Conservation (phyloP, 2,113 vertebrate species). For the Nycticorax nycticorax region DNA sequence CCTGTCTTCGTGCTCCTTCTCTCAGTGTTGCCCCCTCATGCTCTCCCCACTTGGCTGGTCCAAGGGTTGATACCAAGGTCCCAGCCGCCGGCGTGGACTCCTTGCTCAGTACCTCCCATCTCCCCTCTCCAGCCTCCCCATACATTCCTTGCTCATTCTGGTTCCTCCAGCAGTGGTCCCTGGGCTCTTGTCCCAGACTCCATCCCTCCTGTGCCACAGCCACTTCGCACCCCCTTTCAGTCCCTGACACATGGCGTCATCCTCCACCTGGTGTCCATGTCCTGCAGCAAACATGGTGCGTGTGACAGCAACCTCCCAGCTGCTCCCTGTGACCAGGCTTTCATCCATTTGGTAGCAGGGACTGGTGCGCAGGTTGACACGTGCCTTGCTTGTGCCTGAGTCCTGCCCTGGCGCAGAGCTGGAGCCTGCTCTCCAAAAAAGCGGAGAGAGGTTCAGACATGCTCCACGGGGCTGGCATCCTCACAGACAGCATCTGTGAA, state of each 20-base stretch:
- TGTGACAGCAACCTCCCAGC: not conserved
- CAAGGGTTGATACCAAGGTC: not conserved
- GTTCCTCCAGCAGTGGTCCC: not conserved
- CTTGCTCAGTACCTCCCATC: not conserved
- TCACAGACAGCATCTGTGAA: not conserved
- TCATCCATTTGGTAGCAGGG: not conserved
- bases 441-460: not conserved
- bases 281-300: not conserved
- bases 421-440: not conserved
- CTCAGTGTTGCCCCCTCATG: accelerated
- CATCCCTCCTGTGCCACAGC: not conserved
- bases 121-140: not conserved
- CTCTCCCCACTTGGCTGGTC: not conserved
- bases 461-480: not conserved
- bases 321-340: not conserved
- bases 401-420: not conserved
- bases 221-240: not conserved
- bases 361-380: accelerated
- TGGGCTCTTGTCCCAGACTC: not conserved
- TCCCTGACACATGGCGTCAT: too few species aligned
- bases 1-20: not conserved
- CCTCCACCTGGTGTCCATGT: not conserved
- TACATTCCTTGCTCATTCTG: not conserved
- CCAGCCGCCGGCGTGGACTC: accelerated
- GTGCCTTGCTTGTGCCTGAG: not conserved